These are phyloP conservation scores for Atethmia centrago DNA, from an alignment of 2,888 invertebrate genomes.

Conservation along the genomic window DNA sequence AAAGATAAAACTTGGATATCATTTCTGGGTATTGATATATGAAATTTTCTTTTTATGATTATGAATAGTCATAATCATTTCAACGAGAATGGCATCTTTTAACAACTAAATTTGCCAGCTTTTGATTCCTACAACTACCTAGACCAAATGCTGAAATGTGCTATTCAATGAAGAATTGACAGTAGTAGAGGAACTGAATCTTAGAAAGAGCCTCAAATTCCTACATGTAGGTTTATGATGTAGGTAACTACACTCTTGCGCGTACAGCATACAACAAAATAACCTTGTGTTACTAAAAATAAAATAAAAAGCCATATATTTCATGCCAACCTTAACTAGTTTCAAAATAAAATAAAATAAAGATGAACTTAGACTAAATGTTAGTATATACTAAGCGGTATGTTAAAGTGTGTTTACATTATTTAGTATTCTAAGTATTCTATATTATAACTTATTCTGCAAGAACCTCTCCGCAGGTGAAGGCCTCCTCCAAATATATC, in stretches of 20 bases:
- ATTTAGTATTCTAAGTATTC: no score
- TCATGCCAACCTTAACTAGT: no score
- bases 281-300: neutral
- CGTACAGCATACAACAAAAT: neutral
- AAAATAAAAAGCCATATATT: no score
- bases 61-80: neutral
- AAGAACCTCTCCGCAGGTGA: no score
- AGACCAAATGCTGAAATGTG: neutral
- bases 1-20: constrained; percentile 27
- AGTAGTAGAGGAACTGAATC: neutral
- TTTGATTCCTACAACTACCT: neutral
- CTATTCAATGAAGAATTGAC: neutral
- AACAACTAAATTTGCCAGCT: neutral
- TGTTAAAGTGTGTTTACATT: no score
- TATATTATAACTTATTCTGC: no score
- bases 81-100: neutral
- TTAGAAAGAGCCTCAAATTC: neutral
- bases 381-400: no score
- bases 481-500: no score
- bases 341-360: no score
- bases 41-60: constrained; percentile 16
- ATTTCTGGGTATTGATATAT: neutral
- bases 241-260: neutral
- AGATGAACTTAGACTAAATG: no score
- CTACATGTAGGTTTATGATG: neutral